Conservation (phyloP, 2,888 invertebrate species). For the Ophion ventricosus region DNA sequence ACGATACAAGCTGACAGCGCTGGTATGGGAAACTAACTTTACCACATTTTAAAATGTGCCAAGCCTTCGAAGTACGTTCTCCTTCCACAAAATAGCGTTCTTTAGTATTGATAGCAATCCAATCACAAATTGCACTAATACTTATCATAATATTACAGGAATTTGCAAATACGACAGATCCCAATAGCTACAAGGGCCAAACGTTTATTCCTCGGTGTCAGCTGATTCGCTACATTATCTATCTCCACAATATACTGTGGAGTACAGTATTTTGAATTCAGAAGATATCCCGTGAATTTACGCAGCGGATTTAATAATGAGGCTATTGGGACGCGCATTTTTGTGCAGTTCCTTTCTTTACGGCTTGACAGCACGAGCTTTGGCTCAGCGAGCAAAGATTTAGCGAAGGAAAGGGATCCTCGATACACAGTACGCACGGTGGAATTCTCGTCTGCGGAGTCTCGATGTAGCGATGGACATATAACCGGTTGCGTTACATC, state of each 20-base stretch:
- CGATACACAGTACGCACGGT: neutral
- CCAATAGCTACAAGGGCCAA: no score
- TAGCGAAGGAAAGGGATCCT: slow-evolving; percentile 19
- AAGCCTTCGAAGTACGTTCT: no score
- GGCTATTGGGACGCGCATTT: slow-evolving; percentile 54
- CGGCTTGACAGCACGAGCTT: neutral
- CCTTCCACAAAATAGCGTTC: no score
- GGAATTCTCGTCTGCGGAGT: slow-evolving; percentile 26
- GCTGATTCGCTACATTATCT: neutral
- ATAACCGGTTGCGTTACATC: slow-evolving; percentile 61
- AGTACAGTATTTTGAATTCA: neutral
- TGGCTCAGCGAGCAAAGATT: neutral
- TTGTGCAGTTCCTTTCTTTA: neutral
- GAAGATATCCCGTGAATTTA: neutral
- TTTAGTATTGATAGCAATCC: no score
- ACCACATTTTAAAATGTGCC: no score
- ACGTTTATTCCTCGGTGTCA: neutral
- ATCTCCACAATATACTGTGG: no score
- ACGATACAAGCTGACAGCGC: no score
- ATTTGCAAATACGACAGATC: no score
- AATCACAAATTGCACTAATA: no score
- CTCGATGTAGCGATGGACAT: slow-evolving; percentile 29
- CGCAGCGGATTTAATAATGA: slow-evolving; percentile 27
- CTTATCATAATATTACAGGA: no score
- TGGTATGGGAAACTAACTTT: no score